Percentiles rank a stretch among this genome's conserved stretches.
Evolutionary conservation across 2,888 invertebrate genomes (phyloP).

Genomic region (Drosophila nr. fundita): DNA sequence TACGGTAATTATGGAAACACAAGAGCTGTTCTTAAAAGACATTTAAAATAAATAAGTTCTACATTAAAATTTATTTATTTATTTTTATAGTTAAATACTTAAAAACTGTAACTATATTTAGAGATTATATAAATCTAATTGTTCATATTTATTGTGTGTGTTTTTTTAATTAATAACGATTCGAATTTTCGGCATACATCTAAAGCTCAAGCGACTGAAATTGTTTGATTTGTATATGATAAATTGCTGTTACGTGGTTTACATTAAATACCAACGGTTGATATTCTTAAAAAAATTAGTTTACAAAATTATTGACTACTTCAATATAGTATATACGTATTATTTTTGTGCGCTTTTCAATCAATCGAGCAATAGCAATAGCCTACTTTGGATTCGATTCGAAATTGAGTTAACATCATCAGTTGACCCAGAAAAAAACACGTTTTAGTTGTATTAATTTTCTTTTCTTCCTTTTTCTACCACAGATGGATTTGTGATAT

Average conservation of each 20-base stretch:
- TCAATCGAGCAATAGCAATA: conserved; percentile 84
- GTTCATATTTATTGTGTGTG: conserved; percentile 72
- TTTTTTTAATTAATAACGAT: conserved; percentile 34
- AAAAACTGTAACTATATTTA: conserved; percentile 79
- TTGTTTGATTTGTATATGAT: conserved; percentile 21
- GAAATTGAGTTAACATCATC: conserved; percentile 62
- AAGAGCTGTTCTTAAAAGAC: conserved; percentile 81
- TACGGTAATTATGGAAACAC: conserved; percentile 81
- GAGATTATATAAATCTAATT: conserved; percentile 80
- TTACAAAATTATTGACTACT: conserved; percentile 66
- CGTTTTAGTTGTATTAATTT: conserved; percentile 59
- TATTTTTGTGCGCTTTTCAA: conserved; percentile 73
- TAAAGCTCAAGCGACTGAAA: conserved; percentile 84
- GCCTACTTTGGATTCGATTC: conserved; percentile 57
- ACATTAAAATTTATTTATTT: conserved; percentile 82
- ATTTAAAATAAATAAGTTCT: conserved; percentile 78
- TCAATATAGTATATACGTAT: conserved; percentile 27
- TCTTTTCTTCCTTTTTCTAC: conserved; percentile 52
- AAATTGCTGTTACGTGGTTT: conserved; percentile 35
- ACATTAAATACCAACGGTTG: conserved; percentile 41
- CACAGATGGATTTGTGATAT: conserved; percentile 56
- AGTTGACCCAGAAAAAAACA: conserved; percentile 67
- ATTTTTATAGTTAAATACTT: conserved; percentile 81
- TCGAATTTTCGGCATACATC: conserved; percentile 59
- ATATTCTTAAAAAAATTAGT: conserved; percentile 59